Conservation (phyloP, 2,888 invertebrate species). For the Chrysopilus asiliformis region DNA sequence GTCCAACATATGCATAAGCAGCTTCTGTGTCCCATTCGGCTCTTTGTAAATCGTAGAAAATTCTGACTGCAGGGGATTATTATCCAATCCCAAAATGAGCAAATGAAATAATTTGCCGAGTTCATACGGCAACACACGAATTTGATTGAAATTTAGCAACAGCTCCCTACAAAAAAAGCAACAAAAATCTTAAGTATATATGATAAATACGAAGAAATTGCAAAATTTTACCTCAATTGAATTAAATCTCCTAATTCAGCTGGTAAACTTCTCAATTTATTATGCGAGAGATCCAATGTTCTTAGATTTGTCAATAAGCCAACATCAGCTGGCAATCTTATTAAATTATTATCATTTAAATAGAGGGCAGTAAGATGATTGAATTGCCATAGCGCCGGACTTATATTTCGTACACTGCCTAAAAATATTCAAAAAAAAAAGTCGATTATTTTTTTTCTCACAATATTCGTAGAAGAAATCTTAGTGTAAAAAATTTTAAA, state of each 20-base stretch:
- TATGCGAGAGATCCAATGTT: conserved; percentile 83
- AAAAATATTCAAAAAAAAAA: conserved; percentile 42
- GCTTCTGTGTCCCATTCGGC: conserved; percentile 85
- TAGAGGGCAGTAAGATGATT: conserved; percentile 88
- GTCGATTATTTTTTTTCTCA: background rate
- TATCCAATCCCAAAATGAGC: conserved; percentile 80
- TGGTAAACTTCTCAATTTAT: conserved; percentile 88
- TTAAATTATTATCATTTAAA: conserved; percentile 89
- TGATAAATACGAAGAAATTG: conserved; percentile 3
- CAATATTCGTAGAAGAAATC: too few relatives aligned
- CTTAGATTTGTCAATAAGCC: conserved; percentile 69
- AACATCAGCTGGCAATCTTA: conserved; percentile 84
- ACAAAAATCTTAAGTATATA: conserved; percentile 14
- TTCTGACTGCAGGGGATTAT: conserved; percentile 90
- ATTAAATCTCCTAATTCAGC: conserved; percentile 94
- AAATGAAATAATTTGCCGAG: conserved; percentile 95
- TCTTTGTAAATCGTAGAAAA: conserved; percentile 85
- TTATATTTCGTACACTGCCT: conserved; percentile 91
- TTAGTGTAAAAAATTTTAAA: too few relatives aligned
- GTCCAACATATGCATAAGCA: conserved; percentile 89
- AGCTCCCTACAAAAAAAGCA: conserved; percentile 60
- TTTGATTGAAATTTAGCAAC: conserved; percentile 83
- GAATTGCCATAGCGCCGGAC: conserved; percentile 82
- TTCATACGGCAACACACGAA: conserved; percentile 90
- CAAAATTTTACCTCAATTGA: conserved; percentile 60